A percentile compares a stretch with the other conserved stretches of the same genome.
These are phyloP conservation scores for Diachasmimorpha longicaudata DNA, from an alignment of 1,140 invertebrate species.

Conservation along the genomic window DNA sequence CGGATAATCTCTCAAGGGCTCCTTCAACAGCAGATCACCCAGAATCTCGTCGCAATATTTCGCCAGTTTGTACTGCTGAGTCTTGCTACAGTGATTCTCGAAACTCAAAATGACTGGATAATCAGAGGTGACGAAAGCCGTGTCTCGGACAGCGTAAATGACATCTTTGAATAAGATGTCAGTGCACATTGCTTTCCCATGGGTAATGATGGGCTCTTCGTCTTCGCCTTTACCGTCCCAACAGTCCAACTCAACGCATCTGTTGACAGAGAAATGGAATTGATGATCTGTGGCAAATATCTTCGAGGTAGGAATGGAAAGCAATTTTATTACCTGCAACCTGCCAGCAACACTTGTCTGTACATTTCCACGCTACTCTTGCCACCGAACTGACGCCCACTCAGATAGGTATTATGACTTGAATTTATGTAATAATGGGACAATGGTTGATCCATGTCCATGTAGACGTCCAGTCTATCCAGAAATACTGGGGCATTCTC, in stretches of 20 bases:
- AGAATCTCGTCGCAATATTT: slow-evolving; percentile 99
- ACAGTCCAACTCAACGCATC: slow-evolving; percentile 98
- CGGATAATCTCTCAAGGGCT: slow-evolving; percentile 85
- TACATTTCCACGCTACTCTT: slow-evolving; percentile 99
- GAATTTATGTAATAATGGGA: slow-evolving; percentile 99
- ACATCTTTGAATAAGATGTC: slow-evolving; percentile 99
- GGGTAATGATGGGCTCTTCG: slow-evolving; percentile 98
- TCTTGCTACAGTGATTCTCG: slow-evolving; percentile 98
- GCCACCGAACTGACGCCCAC: slow-evolving; percentile 94
- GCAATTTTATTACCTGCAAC: slow-evolving; percentile 74
- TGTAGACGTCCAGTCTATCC: slow-evolving; percentile 95
- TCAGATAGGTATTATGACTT: slow-evolving; percentile 98
- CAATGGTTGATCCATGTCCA: slow-evolving; percentile 98
- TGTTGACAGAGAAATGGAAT: slow-evolving; percentile 49
- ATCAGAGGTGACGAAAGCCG: slow-evolving; percentile 97
- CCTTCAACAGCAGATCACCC: slow-evolving; percentile 87
- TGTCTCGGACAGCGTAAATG: slow-evolving; percentile 95
- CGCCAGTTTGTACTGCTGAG: slow-evolving; percentile 96
- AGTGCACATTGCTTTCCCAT: slow-evolving; percentile 99
- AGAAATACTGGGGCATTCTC: slow-evolving; percentile 99
- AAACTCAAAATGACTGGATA: slow-evolving; percentile 98
- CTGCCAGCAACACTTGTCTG: slow-evolving; percentile 91
- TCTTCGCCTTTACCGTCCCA: slow-evolving; percentile 98
- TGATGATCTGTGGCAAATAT: neutral
- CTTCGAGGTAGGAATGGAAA: neutral